Percentiles rank a stretch among this genome's conserved stretches.
These are phyloP conservation scores for Caiman crocodilus DNA, from an alignment of 2,797 vertebrate genomes.

Conservation along the genomic window DNA sequence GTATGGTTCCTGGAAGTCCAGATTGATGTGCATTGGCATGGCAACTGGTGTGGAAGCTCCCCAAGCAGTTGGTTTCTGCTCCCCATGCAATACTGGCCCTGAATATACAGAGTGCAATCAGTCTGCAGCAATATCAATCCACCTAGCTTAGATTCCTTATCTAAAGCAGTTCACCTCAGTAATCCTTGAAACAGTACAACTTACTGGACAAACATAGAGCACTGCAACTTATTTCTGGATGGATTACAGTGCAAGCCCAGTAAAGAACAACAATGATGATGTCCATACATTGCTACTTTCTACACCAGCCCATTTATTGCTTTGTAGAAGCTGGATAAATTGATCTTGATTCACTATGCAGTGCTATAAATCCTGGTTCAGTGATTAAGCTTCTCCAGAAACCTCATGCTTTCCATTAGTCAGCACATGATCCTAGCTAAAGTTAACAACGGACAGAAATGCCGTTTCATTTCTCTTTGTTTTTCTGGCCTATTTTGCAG, in stretches of 20 bases:
- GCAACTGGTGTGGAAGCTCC: background rate
- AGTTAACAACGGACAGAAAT: background rate
- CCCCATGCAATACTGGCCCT: background rate
- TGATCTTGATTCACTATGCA: background rate
- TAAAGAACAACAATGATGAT: background rate
- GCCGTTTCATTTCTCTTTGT: background rate
- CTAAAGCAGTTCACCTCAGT: background rate
- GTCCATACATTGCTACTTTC: background rate
- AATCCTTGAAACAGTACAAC: background rate
- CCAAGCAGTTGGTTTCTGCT: fast-evolving
- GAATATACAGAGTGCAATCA: fast-evolving
- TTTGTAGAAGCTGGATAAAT: background rate
- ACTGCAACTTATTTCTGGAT: fast-evolving
- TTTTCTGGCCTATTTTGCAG: background rate
- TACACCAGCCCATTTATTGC: background rate
- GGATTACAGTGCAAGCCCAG: fast-evolving
- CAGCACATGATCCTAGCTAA: background rate
- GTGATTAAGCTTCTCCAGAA: background rate
- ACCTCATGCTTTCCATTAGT: background rate
- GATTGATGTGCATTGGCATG: background rate
- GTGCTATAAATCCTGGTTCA: background rate
- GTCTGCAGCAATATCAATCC: background rate
- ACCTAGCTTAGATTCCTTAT: background rate
- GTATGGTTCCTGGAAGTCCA: background rate
- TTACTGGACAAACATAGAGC: fast-evolving